Evolutionary conservation across 1,140 invertebrate species (phyloP).

Genomic region (Brachionus rubens): DNA sequence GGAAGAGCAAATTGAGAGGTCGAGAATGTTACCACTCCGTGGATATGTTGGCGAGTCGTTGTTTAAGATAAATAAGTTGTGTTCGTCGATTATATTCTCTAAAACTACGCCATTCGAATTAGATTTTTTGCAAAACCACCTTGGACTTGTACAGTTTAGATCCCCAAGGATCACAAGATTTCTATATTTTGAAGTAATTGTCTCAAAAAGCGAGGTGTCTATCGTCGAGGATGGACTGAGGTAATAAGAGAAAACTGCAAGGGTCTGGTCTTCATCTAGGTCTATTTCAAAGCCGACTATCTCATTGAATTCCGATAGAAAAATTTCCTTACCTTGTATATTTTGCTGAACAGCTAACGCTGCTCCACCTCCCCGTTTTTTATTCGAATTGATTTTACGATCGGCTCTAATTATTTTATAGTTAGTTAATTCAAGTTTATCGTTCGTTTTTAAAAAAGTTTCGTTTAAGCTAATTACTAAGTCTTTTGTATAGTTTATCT

Average conservation of each 20-base stretch:
- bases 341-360: background rate
- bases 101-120: too few species aligned
- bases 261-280: too few species aligned
- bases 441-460: background rate
- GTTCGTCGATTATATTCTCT: background rate
- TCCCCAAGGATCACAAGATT: too few species aligned
- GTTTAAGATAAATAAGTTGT: background rate
- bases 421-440: background rate
- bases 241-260: too few species aligned
- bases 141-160: too few species aligned
- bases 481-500: too few species aligned
- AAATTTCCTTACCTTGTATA: background rate
- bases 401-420: background rate
- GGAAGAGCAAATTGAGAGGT: background rate
- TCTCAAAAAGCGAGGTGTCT: too few species aligned
- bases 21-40: background rate
- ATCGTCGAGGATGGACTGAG: too few species aligned
- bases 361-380: background rate
- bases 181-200: too few species aligned
- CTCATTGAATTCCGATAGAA: too few species aligned
- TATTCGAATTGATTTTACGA: background rate
- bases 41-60: background rate
- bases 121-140: too few species aligned
- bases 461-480: background rate
- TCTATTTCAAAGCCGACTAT: too few species aligned